phyloP scores from a whole-genome alignment of 2,797 vertebrate species.

The Alcedo atthis region DNA sequence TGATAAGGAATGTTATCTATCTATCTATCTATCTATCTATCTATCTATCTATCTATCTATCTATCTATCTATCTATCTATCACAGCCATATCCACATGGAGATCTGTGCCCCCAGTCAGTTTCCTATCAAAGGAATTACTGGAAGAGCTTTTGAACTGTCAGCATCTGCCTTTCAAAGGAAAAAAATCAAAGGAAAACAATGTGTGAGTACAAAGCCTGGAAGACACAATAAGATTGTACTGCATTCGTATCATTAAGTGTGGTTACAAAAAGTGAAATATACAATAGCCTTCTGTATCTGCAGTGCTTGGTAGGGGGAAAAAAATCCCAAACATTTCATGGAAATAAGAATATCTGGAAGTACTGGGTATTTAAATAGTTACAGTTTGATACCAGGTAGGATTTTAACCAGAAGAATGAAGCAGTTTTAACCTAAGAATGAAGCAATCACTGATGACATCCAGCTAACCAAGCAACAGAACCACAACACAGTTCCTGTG shows the following conservation, averaged over 20 bases:
- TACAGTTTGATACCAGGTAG: not conserved
- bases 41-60: no score
- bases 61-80: no score
- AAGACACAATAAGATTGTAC: conserved; percentile 47
- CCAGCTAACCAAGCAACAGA: not conserved
- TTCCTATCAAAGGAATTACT: conserved; percentile 36
- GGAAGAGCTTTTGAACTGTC: conserved; percentile 62
- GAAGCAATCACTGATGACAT: not conserved
- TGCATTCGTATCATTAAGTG: conserved; percentile 7
- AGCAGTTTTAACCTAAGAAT: not conserved
- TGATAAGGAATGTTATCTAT: not conserved
- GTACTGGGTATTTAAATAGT: not conserved
- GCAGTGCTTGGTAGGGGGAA: not conserved
- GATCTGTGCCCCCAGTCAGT: conserved; percentile 11
- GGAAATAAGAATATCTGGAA: conserved; percentile 24
- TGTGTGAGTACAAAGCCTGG: conserved; percentile 2
- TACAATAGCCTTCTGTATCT: not conserved
- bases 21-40: no score
- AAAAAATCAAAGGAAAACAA: conserved; percentile 65
- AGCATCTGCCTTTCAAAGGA: conserved; percentile 49
- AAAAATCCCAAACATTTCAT: not conserved
- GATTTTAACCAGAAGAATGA: not conserved
- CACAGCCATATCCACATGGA: not conserved
- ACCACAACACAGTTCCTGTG: not conserved
- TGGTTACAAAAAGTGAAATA: not conserved